These are phyloP conservation scores for Lytechinus pictus DNA, from an alignment of 35 echinoderm and acorn worm species.

Conservation along the genomic window DNA sequence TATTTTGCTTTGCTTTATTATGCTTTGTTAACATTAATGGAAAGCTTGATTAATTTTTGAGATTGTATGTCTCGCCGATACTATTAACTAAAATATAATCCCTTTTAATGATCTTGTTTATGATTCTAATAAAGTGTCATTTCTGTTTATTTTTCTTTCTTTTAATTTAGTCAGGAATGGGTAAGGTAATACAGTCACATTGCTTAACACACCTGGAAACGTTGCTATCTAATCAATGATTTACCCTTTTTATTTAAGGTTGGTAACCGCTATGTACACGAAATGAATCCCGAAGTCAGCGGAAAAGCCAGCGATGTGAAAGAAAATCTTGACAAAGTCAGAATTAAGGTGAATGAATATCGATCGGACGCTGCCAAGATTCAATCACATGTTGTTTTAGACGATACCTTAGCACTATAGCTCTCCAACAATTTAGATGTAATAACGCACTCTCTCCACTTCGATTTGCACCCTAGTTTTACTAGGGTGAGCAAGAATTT, in stretches of 20 bases:
- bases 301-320: not conserved
- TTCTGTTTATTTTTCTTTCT: too few species aligned
- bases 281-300: not conserved
- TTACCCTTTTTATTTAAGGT: not conserved
- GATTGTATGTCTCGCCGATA: too few species aligned
- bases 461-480: not conserved
- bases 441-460: not conserved
- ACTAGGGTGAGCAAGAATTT: not conserved
- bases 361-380: not conserved
- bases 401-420: conserved; percentile 1
- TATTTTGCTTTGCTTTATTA: too few species aligned
- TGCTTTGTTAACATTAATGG: too few species aligned
- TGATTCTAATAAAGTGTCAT: too few species aligned
- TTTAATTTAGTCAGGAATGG: too few species aligned
- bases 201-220: too few species aligned
- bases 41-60: too few species aligned
- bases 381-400: conserved; percentile 13
- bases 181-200: too few species aligned
- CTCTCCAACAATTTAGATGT: not conserved
- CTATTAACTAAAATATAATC: too few species aligned
- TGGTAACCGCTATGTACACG: not conserved
- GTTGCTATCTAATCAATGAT: not conserved
- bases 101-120: too few species aligned
- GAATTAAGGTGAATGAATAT: conserved; percentile 20
- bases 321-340: not conserved